A percentile compares a stretch with the other conserved stretches of the same genome.
Evolutionary conservation across 2,888 invertebrate species (phyloP).

Genomic region (Hemithea aestivaria): DNA sequence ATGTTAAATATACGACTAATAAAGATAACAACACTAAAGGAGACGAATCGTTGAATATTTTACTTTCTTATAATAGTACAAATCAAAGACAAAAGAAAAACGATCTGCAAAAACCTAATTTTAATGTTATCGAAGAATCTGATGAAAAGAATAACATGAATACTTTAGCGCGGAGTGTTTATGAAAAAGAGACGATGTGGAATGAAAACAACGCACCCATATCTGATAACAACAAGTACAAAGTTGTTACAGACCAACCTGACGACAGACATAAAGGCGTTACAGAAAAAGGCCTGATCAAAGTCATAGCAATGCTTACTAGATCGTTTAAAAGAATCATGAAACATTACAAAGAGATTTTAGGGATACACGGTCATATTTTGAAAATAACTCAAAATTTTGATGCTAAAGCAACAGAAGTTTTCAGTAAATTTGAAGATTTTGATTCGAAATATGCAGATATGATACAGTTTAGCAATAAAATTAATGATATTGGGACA

Average conservation of each 20-base stretch:
- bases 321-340: constrained; percentile 66
- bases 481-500: constrained; percentile 42
- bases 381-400: constrained; percentile 47
- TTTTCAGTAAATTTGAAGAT: constrained; percentile 49
- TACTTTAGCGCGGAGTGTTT: constrained; percentile 40
- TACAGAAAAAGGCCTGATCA: constrained; percentile 58
- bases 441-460: constrained; percentile 54
- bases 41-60: too few relatives aligned
- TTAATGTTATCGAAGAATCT: constrained; percentile 36
- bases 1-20: background rate
- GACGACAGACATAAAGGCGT: constrained; percentile 39
- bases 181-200: constrained; percentile 50
- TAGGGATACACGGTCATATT: constrained; percentile 49
- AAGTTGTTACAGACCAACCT: constrained; percentile 45
- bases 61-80: too few relatives aligned
- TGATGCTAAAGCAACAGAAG: constrained; percentile 35
- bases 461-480: constrained; percentile 46
- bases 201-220: constrained; percentile 41
- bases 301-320: constrained; percentile 60
- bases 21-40: constrained; percentile 29
- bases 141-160: constrained; percentile 28
- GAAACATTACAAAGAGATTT: constrained; percentile 61
- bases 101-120: constrained; percentile 38
- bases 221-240: constrained; percentile 40
- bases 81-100: constrained; percentile 39